A percentile compares a stretch with the other conserved stretches of the same genome.
phyloP scores from a whole-genome alignment of 2,797 vertebrate genomes.

The Ara ararauna region DNA sequence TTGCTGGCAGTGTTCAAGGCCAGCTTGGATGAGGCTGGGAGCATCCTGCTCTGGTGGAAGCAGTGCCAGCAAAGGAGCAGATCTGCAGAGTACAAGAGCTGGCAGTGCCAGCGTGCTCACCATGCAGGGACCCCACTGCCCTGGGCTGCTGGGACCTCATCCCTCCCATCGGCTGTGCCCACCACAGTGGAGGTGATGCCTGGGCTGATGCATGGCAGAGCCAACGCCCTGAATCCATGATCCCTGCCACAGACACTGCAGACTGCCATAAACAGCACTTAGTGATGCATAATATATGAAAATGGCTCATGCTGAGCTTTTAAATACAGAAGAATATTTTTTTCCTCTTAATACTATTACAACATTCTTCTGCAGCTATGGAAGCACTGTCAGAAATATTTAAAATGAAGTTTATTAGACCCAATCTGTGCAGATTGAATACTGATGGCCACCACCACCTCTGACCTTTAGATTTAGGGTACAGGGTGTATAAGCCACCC shows the following conservation, averaged over 20 bases:
- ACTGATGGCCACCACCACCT: background rate
- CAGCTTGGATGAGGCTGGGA: background rate
- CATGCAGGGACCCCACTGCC: background rate
- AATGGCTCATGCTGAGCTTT: slow-evolving; percentile 10
- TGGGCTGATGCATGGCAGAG: background rate
- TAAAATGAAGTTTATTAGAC: background rate
- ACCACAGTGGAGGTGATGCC: rapidly evolving
- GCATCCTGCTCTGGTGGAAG: background rate
- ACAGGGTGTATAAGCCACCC: background rate
- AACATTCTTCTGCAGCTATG: slow-evolving; percentile 12
- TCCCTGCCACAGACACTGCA: background rate
- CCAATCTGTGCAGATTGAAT: background rate
- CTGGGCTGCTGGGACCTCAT: background rate
- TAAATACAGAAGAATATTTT: background rate
- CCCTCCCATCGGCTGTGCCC: background rate
- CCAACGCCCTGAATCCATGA: background rate
- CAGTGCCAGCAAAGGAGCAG: background rate
- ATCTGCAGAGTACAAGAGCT: background rate
- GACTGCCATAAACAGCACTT: background rate
- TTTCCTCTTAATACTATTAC: background rate
- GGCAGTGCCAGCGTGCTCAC: rapidly evolving
- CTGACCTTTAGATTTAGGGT: slow-evolving; percentile 26
- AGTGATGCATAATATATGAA: slow-evolving; percentile 19
- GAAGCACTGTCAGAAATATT: background rate
- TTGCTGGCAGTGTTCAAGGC: background rate